Conservation (phyloP, 2,888 invertebrate species). For the Anaspis maculata region DNA sequence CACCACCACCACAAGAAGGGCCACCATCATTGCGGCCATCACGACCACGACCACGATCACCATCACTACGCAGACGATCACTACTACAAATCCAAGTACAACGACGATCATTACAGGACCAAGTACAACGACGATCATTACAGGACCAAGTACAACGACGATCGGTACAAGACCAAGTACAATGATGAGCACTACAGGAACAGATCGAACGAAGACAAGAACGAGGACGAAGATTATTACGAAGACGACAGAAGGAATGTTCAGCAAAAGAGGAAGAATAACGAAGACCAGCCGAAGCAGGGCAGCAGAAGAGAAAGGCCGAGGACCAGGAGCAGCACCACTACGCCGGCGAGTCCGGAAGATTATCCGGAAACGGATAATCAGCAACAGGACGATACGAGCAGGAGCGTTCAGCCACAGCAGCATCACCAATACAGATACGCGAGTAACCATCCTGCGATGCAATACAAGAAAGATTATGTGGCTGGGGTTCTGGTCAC, state of each 20-base stretch:
- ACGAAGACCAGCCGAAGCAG: conserved; percentile 1
- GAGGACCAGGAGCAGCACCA: neutral
- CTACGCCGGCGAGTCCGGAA: too few relatives aligned
- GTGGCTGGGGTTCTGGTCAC: conserved; percentile 8
- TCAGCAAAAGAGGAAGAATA: conserved; percentile 1
- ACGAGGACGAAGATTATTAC: conserved; percentile 2
- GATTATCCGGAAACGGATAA: neutral
- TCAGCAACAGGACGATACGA: neutral
- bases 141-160: conserved; percentile 1
- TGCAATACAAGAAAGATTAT: conserved; percentile 11
- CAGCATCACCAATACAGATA: too few relatives aligned
- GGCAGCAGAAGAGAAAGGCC: neutral
- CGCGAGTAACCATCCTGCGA: too few relatives aligned
- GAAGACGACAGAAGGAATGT: neutral
- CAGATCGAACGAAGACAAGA: conserved; percentile 1
- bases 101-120: too few relatives aligned
- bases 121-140: conserved; percentile 1
- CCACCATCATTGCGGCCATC: too few relatives aligned
- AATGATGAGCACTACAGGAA: too few relatives aligned
- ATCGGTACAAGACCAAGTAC: too few relatives aligned
- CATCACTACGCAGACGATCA: too few relatives aligned
- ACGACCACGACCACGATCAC: conserved; percentile 5
- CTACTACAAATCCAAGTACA: too few relatives aligned
- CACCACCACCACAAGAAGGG: neutral
- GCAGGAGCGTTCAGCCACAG: too few relatives aligned